Base-by-base conservation (phyloP, 1,140 invertebrate genomes). In the Trachymyrmex septentrionalis region DNA sequence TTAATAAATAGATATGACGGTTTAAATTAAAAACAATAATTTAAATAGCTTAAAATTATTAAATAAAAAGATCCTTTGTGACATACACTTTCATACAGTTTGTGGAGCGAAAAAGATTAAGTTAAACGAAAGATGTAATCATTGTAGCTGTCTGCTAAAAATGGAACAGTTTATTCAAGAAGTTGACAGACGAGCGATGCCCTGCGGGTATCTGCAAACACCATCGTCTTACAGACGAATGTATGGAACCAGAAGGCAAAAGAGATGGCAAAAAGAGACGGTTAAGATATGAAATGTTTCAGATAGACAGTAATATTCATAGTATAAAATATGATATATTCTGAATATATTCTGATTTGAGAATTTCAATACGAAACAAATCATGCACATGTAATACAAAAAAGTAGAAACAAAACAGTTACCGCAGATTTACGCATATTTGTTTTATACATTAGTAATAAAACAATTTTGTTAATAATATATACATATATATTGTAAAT, bases 51-150 rank as follows among this genome's bases (percentile, higher is more conserved):
- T 53, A 55, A 21, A 53, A 21, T 64, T 30, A 30, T 78, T 48
- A 30, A 66, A 44, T 44, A n/a, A 19, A 1, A 50, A n/a, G n/a
- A 3, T 69, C 30, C 7, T 80, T 30, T n/a, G 5, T n/a, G 3
- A 69, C 21, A 2, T 38, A 24, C 55, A 24, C 14, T 55, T 50
- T 57, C 16, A 44, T 12, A 44, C 48, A 30, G 44, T 80, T 55
- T 16, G 50, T 4, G 34, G n/a, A 81, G 44, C 24, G 30, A 71
- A 71, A 55, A 30, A 21, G 34, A 61, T 59, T 44, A 77, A 48
- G 67, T 81, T 71, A 72, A 81, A 81, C 34, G 21, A 71, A 72
- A 81, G 67, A 73, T 73, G 30, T 82, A 73, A 73, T 73, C 71
- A 48, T 48, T 48, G 55, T 24, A 34, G 53, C 53, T 67, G 38